Base-by-base conservation (phyloP, 2,888 invertebrate species). In the Rhingia campestris region DNA sequence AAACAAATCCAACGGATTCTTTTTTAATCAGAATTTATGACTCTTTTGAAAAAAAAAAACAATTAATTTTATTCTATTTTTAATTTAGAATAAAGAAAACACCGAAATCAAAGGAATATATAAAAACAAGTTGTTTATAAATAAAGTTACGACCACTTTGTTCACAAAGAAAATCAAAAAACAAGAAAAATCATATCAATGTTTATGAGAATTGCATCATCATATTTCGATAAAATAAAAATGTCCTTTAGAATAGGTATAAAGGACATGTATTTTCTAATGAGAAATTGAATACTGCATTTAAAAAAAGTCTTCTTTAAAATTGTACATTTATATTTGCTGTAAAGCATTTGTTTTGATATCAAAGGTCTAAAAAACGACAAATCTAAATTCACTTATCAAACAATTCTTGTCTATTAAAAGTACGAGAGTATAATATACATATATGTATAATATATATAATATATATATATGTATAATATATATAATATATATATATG, bases 51-150 rank as follows among this genome's bases (percentile, higher is more conserved):
- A 58, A n/a, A 49, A 33, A 64, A 58, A 30, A 47, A 56, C 49
- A 66, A 75, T 67, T 66, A 58, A 75, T 75, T 75, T 66, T 39
- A 41, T 66, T 74, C 43, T 49, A 45, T 58, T 49, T 22, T 54
- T 49, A 49, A 30, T 22, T 22, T 72, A 63, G 39, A 58, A 45
- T 22, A 43, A 35, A 35, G 47, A 6, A 2, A 54, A 33, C 43
- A 56, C 3, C 9, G n/a, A 32, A 51, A 64, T 49, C 6, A 64
- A 64, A 64, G 43, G 12, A 64, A 56, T 32, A 14, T n/a, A 22
- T 22, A 22, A 7, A 64, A 54, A 45, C 45, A 47, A 47, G 37
- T 32, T 64, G 14, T 66, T 58, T 49, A 39, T 47, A 58, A 66
- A 51, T 74, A 66, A 64, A 41, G 39, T 64, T 33, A 56, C 66